Conservation (phyloP, 2,888 invertebrate species). For the Drosophila quinaria region DNA sequence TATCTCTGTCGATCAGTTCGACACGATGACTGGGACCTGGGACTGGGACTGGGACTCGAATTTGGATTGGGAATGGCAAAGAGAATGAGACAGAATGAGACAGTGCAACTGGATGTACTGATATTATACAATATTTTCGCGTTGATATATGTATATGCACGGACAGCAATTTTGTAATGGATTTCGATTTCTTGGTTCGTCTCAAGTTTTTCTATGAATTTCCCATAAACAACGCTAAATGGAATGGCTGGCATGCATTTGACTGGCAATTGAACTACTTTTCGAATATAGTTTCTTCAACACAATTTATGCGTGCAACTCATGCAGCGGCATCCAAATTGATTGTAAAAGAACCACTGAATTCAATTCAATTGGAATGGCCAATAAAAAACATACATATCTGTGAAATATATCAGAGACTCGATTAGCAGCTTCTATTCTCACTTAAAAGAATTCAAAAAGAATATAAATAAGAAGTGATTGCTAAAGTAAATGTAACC, state of each 20-base stretch:
- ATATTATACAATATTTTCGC: slow-evolving; percentile 77
- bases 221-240: slow-evolving; percentile 71
- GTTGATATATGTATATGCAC: slow-evolving; percentile 55
- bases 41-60: slow-evolving; percentile 23
- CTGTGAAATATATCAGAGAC: slow-evolving; percentile 10
- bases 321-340: slow-evolving; percentile 38
- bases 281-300: slow-evolving; percentile 40
- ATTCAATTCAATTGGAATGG: slow-evolving; percentile 39
- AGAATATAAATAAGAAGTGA: neutral
- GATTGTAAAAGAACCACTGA: slow-evolving; percentile 32
- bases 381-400: slow-evolving; percentile 29
- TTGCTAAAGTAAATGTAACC: slow-evolving; percentile 20
- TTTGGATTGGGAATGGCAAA: slow-evolving; percentile 20
- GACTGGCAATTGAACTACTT: slow-evolving; percentile 74
- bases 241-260: slow-evolving; percentile 59
- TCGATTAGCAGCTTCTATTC: neutral
- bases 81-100: slow-evolving; percentile 28
- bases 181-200: slow-evolving; percentile 52
- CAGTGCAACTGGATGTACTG: slow-evolving; percentile 36
- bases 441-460: neutral
- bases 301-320: slow-evolving; percentile 37
- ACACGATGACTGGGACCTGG: slow-evolving; percentile 52
- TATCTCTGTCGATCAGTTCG: slow-evolving; percentile 73
- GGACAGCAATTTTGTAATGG: slow-evolving; percentile 54
- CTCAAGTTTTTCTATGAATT: slow-evolving; percentile 72